phyloP scores from a whole-genome alignment of 2,113 vertebrate genomes.

The Reinhardtius hippoglossoides region DNA sequence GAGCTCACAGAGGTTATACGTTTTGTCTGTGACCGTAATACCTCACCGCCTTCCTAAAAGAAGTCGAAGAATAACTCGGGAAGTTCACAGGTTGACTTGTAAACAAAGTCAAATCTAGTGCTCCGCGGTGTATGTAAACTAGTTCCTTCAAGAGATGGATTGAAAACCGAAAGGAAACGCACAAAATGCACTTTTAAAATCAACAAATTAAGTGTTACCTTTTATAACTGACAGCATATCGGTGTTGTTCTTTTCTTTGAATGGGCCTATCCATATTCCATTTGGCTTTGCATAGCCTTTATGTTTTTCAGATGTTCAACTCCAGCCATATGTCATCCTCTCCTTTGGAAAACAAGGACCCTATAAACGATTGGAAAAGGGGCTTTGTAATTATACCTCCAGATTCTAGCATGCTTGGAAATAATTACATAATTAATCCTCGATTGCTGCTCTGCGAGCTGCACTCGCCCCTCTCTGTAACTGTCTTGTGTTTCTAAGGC shows the following conservation, averaged over 20 bases:
- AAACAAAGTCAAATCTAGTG: constrained; percentile 11
- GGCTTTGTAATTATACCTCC: constrained; percentile 69
- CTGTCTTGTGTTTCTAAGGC: constrained; percentile 34
- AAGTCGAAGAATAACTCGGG: constrained; percentile 17
- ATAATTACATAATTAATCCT: constrained; percentile 79
- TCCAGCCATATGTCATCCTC: constrained; percentile 54
- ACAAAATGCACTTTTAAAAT: constrained; percentile 5
- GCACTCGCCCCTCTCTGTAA: constrained; percentile 35
- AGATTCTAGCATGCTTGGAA: constrained; percentile 59
- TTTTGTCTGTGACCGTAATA: constrained; percentile 46
- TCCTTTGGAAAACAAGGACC: constrained; percentile 61
- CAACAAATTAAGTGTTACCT: not conserved
- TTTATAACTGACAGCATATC: constrained; percentile 5
- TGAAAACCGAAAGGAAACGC: not conserved
- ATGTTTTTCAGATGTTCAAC: constrained; percentile 38
- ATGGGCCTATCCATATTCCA: constrained; percentile 1
- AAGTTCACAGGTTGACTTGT: constrained; percentile 3
- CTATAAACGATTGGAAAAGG: constrained; percentile 64
- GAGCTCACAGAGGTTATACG: constrained; percentile 33
- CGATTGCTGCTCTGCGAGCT: constrained; percentile 51
- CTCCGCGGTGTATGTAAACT: not conserved
- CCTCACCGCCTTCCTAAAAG: constrained; percentile 20
- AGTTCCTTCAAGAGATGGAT: not conserved
- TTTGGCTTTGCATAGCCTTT: not conserved
- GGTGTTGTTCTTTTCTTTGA: too few species aligned